A percentile compares a stretch with the other conserved stretches of the same genome.
Conservation (phyloP, 2,888 invertebrate genomes). For the Hirtodrosophila duncani region DNA sequence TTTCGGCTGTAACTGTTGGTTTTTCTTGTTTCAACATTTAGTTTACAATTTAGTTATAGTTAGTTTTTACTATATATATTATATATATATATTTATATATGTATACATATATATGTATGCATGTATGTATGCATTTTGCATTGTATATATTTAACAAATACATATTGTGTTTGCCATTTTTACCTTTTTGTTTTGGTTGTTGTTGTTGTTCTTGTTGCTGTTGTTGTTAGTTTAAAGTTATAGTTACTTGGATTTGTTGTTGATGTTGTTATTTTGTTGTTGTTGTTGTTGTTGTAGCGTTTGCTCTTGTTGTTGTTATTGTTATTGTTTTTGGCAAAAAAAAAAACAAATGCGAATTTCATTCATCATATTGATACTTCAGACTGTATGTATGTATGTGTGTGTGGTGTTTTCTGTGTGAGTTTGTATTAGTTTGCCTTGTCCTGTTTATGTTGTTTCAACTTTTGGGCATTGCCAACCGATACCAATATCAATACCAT, state of each 20-base stretch:
- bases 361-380: conserved; percentile 33
- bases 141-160: conserved; percentile 48
- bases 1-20: conserved; percentile 11
- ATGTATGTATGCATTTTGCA: conserved; percentile 16
- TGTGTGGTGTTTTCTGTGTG: not conserved
- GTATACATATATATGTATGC: conserved; percentile 9
- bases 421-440: not conserved
- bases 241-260: conserved; percentile 37
- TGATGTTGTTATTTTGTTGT: conserved; percentile 10
- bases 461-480: not conserved
- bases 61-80: conserved; percentile 31
- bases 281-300: conserved; percentile 21
- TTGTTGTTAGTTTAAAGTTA: conserved; percentile 22
- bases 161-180: conserved; percentile 20
- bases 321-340: conserved; percentile 15
- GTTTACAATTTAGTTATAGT: conserved; percentile 54
- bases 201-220: conserved; percentile 36
- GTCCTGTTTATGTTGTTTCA: conserved; percentile 1
- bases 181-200: conserved; percentile 13
- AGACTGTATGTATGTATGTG: conserved; percentile 30
- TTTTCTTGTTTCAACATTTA: conserved; percentile 38
- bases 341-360: conserved; percentile 56
- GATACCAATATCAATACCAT: not conserved
- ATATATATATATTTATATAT: conserved; percentile 9
- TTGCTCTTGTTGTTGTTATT: conserved; percentile 20